Evolutionary conservation across 2,888 invertebrate genomes (phyloP), one percentile per base, ranked within the genome.

Genomic region (Agrochola lychnidis): DNA sequence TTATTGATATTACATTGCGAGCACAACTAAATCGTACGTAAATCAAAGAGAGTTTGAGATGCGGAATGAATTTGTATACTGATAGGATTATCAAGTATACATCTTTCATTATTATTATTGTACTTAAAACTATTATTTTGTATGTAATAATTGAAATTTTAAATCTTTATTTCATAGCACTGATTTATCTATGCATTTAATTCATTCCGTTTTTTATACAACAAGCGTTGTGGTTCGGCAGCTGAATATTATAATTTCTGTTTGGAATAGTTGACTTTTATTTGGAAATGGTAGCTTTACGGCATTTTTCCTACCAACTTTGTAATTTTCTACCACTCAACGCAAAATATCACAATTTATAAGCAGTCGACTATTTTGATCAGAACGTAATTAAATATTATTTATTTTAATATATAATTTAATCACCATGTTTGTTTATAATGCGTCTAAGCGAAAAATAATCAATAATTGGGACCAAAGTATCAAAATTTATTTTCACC

Each of bases 391-490:
- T 64, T 59, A 61, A 78, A 61, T 76, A 53, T 83, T 74, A 86
- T 82, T 84, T 82, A 77, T 81, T 78, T 73, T 71, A 66, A 59
- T 79, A 62, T 87, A 64, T 76, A 76, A 45, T 78, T 80, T 76
- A 59, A 73, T 66, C n/a, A 70, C 40, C 67, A 71, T 19, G 30
- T 75, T 78, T 56, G 72, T 68, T 72, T 81, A 76, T 81, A 79
- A 82, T 83, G 84, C 73, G 84, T 86, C 84, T 73, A 66, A 51
- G 79, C 66, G 53, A 73, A 78, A 68, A 82, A 85, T 77, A 66
- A 84, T 77, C 73, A 73, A 86, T 79, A 84, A 88, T 92, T 91
- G 93, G 93, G 93, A 93, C 93, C 93, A 93, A 93, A 89, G 73
- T 86, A 89, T 85, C 87, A 84, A 91, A 89, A 87, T 79, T 88